Conservation (phyloP, 2,113 vertebrate genomes). For the Callipepla squamata region DNA sequence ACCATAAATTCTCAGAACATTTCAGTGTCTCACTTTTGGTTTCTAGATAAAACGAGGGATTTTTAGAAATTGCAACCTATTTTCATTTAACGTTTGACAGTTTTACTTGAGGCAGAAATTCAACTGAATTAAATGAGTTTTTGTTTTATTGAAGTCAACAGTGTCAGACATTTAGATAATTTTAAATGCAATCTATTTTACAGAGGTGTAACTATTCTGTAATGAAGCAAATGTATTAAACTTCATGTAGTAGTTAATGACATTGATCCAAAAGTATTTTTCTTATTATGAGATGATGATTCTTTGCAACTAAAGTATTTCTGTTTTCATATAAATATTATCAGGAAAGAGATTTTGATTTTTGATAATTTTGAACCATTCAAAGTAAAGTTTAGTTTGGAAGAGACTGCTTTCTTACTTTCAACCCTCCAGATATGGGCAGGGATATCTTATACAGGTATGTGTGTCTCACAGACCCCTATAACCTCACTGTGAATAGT, state of each 20-base stretch:
- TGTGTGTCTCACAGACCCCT: too few species aligned
- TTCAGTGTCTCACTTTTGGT: background rate
- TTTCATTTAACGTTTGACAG: background rate
- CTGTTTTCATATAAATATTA: background rate
- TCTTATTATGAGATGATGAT: background rate
- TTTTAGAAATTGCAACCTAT: background rate
- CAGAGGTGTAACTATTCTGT: background rate
- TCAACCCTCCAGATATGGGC: too few species aligned
- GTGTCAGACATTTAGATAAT: background rate
- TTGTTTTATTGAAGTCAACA: background rate
- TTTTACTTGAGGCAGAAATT: background rate
- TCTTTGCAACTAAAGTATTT: background rate
- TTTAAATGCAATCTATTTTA: background rate
- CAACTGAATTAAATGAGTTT: background rate
- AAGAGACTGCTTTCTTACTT: too few species aligned
- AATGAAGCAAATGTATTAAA: background rate
- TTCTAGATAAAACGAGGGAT: background rate
- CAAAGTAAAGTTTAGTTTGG: background rate
- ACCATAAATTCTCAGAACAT: slow-evolving; percentile 18
- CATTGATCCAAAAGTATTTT: background rate
- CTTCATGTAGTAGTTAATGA: background rate
- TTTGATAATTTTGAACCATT: background rate
- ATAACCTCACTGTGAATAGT: too few species aligned
- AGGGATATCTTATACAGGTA: too few species aligned
- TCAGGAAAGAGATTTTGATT: background rate